phyloP scores from a whole-genome alignment of 2,113 vertebrate species.

The Felis chaus region DNA sequence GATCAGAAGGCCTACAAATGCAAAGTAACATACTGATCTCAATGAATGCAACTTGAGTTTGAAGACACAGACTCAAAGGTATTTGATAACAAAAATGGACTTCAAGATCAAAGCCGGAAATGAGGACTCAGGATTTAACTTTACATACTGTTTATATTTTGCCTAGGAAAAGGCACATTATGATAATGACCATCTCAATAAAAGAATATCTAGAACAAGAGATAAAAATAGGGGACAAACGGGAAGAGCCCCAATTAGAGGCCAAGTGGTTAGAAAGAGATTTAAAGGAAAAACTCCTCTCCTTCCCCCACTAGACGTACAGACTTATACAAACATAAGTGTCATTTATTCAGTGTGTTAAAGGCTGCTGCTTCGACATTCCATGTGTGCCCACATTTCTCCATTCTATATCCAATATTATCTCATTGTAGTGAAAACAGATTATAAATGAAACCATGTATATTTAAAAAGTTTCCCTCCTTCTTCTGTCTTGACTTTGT shows the following conservation, averaged over 20 bases:
- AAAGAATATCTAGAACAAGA: not conserved
- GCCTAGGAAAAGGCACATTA: not conserved
- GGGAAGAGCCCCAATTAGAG: not conserved
- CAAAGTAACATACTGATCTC: not conserved
- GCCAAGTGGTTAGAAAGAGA: not conserved
- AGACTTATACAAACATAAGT: not conserved
- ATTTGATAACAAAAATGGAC: not conserved
- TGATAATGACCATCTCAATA: not conserved
- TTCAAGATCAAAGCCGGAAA: not conserved
- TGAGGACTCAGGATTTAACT: not conserved
- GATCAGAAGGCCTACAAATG: not conserved
- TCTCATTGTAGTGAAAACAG: not conserved
- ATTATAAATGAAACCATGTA: not conserved
- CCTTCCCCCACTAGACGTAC: not conserved
- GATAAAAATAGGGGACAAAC: not conserved
- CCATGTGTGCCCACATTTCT: fast-evolving
- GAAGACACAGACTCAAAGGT: not conserved
- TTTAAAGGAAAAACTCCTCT: slow-evolving; percentile 10
- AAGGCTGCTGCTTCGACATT: not conserved
- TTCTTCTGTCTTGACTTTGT: not conserved
- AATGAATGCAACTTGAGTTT: not conserved
- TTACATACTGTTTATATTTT: not conserved
- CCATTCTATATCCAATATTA: not conserved
- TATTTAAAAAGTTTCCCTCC: not conserved
- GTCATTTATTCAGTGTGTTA: not conserved